These are phyloP conservation scores for Alentia gelatinosa DNA, from an alignment of 2,888 invertebrate species.

Conservation along the genomic window DNA sequence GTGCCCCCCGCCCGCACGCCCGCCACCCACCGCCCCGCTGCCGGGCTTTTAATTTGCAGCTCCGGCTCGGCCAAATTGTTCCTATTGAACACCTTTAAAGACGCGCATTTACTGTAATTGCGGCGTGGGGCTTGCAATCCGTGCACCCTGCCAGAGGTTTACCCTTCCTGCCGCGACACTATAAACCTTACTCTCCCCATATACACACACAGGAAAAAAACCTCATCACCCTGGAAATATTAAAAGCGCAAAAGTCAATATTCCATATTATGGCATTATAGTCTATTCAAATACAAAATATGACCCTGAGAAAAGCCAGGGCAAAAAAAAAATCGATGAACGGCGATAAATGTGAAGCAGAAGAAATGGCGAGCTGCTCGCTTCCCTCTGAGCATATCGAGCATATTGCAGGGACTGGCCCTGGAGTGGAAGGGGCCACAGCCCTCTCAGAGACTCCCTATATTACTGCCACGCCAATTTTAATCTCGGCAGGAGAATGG, in stretches of 20 bases:
- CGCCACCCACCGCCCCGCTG: neutral
- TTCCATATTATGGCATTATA: neutral
- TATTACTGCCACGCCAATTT: slow-evolving; percentile 22
- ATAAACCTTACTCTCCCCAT: neutral
- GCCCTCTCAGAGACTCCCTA: neutral
- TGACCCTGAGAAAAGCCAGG: too few relatives aligned
- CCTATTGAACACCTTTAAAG: slow-evolving; percentile 49
- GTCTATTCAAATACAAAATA: too few relatives aligned
- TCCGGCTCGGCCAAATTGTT: slow-evolving; percentile 28
- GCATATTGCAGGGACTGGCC: neutral
- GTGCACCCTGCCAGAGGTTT: neutral
- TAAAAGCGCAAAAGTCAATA: neutral
- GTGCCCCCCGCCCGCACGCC: neutral
- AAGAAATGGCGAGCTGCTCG: neutral
- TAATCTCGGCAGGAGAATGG: slow-evolving; percentile 27
- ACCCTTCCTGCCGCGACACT: neutral
- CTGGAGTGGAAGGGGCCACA: neutral
- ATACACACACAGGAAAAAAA: neutral
- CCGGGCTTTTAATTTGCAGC: slow-evolving; percentile 45
- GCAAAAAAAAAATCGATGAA: neutral
- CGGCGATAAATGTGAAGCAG: neutral
- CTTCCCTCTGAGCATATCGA: neutral
- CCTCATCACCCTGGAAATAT: neutral
- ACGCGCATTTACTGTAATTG: slow-evolving; percentile 46
- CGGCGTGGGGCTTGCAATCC: neutral